phyloP scores from a whole-genome alignment of 2,888 invertebrate species.

The Choristoneura rosaceana region DNA sequence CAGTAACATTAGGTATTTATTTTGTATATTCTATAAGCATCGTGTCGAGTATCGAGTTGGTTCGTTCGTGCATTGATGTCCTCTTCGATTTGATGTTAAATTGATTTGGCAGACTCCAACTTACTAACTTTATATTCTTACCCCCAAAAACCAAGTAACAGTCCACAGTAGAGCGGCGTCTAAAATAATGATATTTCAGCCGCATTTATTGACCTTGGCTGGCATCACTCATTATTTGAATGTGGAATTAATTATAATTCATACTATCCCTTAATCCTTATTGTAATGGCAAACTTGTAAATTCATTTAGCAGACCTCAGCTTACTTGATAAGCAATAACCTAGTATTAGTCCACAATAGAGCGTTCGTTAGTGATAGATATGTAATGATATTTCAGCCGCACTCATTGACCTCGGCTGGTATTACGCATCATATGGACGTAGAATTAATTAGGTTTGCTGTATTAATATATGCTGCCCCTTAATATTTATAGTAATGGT shows the following conservation, averaged over 20 bases:
- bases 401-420: constrained; percentile 43
- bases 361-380: constrained; percentile 33
- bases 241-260: too few species aligned
- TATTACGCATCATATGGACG: constrained; percentile 52
- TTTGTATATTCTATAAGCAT: too few species aligned
- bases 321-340: background rate
- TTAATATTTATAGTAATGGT: too few species aligned
- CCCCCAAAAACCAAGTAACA: background rate
- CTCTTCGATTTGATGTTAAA: too few species aligned
- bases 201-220: constrained; percentile 35
- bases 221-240: constrained; percentile 40
- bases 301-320: too few species aligned
- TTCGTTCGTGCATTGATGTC: too few species aligned
- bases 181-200: constrained; percentile 24
- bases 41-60: too few species aligned
- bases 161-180: constrained; percentile 36
- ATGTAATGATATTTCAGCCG: constrained; percentile 27
- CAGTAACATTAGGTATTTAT: too few species aligned
- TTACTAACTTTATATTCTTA: too few species aligned
- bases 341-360: background rate
- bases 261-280: too few species aligned
- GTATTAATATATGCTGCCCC: constrained; percentile 52
- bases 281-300: too few species aligned
- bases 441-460: constrained; percentile 77
- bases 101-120: too few species aligned